Conservation (phyloP, 2,888 invertebrate genomes). For the Digitonthophagus gazella region DNA sequence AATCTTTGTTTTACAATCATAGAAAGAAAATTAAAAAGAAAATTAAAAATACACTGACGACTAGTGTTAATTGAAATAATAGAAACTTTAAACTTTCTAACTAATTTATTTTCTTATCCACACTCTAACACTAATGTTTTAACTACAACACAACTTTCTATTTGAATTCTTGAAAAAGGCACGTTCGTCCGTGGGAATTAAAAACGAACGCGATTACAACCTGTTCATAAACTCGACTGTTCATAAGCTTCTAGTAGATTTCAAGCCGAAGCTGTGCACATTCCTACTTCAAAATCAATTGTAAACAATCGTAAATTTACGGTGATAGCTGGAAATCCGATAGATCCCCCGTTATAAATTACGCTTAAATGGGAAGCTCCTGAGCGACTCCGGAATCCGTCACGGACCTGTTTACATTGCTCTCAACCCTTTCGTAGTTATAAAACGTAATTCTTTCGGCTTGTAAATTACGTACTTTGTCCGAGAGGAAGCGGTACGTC, state of each 20-base stretch:
- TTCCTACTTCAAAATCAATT: not conserved
- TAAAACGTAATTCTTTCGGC: constrained; percentile 4
- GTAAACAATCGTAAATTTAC: constrained; percentile 5
- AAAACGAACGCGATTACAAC: too few species aligned
- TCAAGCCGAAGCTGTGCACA: too few species aligned
- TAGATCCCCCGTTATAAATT: constrained; percentile 10
- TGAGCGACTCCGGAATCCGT: not conserved
- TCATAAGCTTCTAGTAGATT: too few species aligned
- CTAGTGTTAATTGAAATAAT: too few species aligned
- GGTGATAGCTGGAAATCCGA: constrained; percentile 5
- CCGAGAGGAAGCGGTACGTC: not conserved
- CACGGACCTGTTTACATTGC: constrained; percentile 1
- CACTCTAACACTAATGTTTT: not conserved
- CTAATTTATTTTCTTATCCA: not conserved
- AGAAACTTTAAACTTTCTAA: not conserved
- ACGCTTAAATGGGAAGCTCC: constrained; percentile 5
- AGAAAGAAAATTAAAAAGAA: too few species aligned
- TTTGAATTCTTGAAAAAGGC: not conserved
- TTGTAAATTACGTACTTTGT: constrained; percentile 8
- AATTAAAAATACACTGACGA: too few species aligned
- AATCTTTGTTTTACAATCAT: too few species aligned
- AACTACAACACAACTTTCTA: not conserved
- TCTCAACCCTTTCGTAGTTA: constrained; percentile 5
- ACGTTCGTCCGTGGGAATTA: too few species aligned
- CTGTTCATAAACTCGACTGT: too few species aligned